Evolutionary conservation across 1,140 invertebrate species (phyloP).

Genomic region (Ceratitis capitata): DNA sequence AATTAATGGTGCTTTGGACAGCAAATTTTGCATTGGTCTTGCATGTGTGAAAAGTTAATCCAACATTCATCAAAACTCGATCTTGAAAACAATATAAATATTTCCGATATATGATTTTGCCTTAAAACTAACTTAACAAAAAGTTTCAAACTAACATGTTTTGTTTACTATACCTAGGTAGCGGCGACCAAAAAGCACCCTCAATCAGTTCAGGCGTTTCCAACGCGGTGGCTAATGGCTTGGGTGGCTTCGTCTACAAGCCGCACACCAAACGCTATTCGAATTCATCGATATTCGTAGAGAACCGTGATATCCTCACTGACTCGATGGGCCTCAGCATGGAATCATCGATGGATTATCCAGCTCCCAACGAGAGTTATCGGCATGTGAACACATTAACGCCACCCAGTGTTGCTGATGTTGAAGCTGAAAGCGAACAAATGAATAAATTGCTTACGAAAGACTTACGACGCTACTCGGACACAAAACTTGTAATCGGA

Average conservation of each 20-base stretch:
- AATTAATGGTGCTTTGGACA: no score
- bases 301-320: conserved; percentile 64
- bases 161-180: conserved; percentile 46
- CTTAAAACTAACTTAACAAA: no score
- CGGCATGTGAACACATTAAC: conserved; percentile 56
- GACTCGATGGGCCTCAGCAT: conserved; percentile 54
- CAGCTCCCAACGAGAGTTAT: conserved; percentile 7
- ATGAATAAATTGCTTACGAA: conserved; percentile 47
- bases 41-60: no score
- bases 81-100: no score
- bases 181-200: conserved; percentile 59
- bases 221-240: conserved; percentile 58
- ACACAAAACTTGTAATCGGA: conserved; percentile 63
- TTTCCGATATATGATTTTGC: no score
- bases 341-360: conserved; percentile 49
- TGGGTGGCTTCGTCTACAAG: conserved; percentile 59
- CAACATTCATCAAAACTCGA: no score
- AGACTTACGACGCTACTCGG: conserved; percentile 66
- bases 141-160: no score
- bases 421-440: conserved; percentile 50
- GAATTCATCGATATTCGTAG: conserved; percentile 63
- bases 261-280: conserved; percentile 58
- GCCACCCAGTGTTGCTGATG: conserved; percentile 47
- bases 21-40: no score
- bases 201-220: conserved; percentile 62